Percentiles rank a stretch among this genome's conserved stretches.
phyloP scores from a whole-genome alignment of 2,113 vertebrate species.

The Cyanoderma ruficeps region DNA sequence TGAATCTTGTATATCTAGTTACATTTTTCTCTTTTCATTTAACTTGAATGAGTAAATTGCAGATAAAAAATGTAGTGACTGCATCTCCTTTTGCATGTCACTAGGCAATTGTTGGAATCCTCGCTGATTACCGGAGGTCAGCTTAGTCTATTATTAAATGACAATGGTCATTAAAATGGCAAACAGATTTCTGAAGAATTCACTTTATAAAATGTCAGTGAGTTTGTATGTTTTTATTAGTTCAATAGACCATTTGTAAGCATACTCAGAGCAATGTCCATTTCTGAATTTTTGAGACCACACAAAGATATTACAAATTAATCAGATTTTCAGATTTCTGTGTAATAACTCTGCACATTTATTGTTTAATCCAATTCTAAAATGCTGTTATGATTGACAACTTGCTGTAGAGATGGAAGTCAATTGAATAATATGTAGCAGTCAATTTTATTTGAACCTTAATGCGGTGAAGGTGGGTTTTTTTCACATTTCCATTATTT shows the following conservation, averaged over 20 bases:
- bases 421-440: slow-evolving; percentile 81
- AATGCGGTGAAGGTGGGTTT: slow-evolving; percentile 65
- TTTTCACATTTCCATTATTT: slow-evolving; percentile 78
- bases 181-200: slow-evolving; percentile 74
- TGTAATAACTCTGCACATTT: slow-evolving; percentile 74
- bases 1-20: background rate
- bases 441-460: slow-evolving; percentile 83
- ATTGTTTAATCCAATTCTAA: slow-evolving; percentile 78
- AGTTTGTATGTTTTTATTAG: slow-evolving; percentile 77
- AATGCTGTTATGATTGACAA: slow-evolving; percentile 81
- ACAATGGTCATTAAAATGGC: slow-evolving; percentile 71
- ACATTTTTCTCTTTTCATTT: background rate
- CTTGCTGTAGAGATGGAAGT: slow-evolving; percentile 73
- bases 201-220: slow-evolving; percentile 77
- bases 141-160: slow-evolving; percentile 66
- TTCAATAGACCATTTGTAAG: slow-evolving; percentile 74
- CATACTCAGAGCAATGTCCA: slow-evolving; percentile 71
- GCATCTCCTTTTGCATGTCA: background rate
- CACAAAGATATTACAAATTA: slow-evolving; percentile 77
- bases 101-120: slow-evolving; percentile 15
- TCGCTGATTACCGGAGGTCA: slow-evolving; percentile 33
- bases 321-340: slow-evolving; percentile 79
- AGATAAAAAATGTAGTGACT: slow-evolving; percentile 34
- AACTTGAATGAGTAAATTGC: slow-evolving; percentile 27
- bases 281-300: slow-evolving; percentile 62